phyloP scores from a whole-genome alignment of 2,113 vertebrate species.

The Oreocharis arfaki region DNA sequence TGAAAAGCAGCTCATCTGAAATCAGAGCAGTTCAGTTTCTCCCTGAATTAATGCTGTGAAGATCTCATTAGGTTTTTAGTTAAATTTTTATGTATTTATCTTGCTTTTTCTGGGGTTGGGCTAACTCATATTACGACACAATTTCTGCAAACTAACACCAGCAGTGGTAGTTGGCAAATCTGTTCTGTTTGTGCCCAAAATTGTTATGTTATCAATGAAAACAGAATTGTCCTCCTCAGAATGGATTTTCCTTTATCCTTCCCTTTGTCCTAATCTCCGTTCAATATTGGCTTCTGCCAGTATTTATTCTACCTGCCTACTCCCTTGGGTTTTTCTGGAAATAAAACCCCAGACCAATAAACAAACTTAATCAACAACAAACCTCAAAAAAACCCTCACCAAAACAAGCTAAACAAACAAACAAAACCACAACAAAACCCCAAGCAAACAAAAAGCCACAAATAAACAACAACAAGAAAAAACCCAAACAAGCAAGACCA shows the following conservation, averaged over 20 bases:
- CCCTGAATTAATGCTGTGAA: neutral
- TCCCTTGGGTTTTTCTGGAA: neutral
- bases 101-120: neutral
- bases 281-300: neutral
- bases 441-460: neutral
- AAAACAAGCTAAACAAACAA: neutral
- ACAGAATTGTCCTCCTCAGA: neutral
- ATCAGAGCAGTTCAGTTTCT: neutral
- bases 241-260: neutral
- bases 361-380: neutral
- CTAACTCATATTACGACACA: neutral
- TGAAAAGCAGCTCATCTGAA: neutral
- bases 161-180: neutral
- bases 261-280: neutral
- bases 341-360: neutral
- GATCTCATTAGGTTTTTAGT: neutral
- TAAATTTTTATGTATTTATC: neutral
- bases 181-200: neutral
- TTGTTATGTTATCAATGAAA: neutral
- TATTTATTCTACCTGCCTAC: neutral
- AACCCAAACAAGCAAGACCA: neutral
- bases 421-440: neutral
- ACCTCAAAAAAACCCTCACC: too few species aligned
- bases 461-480: neutral
- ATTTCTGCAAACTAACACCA: neutral